Evolutionary conservation across 2,888 invertebrate genomes (phyloP).

Genomic region (Campaea margaritaria): DNA sequence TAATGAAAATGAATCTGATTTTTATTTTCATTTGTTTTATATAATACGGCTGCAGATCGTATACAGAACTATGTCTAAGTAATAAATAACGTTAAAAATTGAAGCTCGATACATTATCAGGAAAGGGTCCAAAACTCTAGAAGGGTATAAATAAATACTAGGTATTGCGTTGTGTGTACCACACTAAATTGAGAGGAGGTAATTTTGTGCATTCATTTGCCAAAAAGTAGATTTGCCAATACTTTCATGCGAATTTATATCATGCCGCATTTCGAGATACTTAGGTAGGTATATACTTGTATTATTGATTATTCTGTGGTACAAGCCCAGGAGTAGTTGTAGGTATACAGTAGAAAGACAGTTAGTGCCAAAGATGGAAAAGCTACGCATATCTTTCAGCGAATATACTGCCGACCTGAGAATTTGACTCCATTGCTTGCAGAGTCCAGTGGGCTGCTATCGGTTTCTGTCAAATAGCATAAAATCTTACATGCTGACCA

Average conservation of each 20-base stretch:
- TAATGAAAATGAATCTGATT: too few relatives aligned
- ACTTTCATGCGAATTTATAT: background rate
- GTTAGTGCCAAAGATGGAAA: conserved; percentile 10
- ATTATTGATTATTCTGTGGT: background rate
- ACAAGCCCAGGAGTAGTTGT: background rate
- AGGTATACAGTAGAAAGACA: background rate
- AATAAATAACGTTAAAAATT: too few relatives aligned
- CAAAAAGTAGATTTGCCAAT: background rate
- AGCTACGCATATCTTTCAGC: conserved; percentile 4
- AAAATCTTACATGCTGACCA: background rate
- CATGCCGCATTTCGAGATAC: conserved; percentile 7
- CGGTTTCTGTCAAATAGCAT: conserved; percentile 34
- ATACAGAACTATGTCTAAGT: too few relatives aligned
- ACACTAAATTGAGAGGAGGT: background rate
- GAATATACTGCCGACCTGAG: conserved; percentile 21
- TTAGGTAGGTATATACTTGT: background rate
- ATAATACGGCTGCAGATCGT: too few relatives aligned
- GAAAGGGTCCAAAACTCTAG: background rate
- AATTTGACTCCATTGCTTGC: conserved; percentile 16
- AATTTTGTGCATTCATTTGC: conserved; percentile 19
- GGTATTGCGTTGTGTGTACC: background rate
- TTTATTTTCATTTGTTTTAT: too few relatives aligned
- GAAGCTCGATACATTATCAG: background rate
- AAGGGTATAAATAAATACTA: background rate
- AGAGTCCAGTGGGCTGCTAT: conserved; percentile 15